These are phyloP conservation scores for Ostrea edulis DNA, from an alignment of 1,140 invertebrate species.

Conservation along the genomic window DNA sequence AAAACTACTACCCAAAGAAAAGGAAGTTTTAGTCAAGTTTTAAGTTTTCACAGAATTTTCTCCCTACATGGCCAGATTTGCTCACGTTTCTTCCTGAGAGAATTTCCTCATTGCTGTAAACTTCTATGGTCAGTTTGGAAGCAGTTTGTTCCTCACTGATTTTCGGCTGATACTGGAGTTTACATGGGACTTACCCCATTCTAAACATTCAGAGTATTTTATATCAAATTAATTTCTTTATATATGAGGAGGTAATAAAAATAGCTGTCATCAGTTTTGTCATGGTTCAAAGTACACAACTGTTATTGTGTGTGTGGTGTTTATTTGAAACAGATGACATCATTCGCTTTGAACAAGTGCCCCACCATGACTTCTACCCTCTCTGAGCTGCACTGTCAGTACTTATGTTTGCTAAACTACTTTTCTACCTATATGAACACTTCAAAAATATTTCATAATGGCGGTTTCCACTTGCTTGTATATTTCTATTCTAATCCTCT, in stretches of 20 bases:
- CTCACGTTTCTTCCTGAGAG: too few species aligned
- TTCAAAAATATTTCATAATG: slow-evolving; percentile 7
- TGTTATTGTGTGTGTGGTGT: background rate
- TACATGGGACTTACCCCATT: too few species aligned
- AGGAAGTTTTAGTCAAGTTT: background rate
- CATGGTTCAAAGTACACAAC: too few species aligned
- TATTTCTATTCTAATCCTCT: slow-evolving; percentile 5
- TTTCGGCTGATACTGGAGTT: too few species aligned
- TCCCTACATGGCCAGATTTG: background rate
- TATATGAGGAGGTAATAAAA: too few species aligned
- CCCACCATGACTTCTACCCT: background rate
- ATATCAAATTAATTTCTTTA: too few species aligned
- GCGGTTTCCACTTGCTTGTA: background rate
- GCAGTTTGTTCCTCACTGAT: too few species aligned
- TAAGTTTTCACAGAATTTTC: background rate
- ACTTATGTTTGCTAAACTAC: background rate
- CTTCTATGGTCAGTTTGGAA: too few species aligned
- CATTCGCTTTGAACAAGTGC: background rate
- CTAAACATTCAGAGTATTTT: too few species aligned
- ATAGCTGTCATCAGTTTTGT: too few species aligned
- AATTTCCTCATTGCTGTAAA: too few species aligned
- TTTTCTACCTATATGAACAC: slow-evolving; percentile 9
- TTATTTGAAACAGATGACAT: background rate
- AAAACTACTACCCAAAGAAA: slow-evolving; percentile 19
- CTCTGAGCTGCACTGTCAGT: background rate